phyloP scores from a whole-genome alignment of 2,113 vertebrate genomes.

The Stegastes partitus region DNA sequence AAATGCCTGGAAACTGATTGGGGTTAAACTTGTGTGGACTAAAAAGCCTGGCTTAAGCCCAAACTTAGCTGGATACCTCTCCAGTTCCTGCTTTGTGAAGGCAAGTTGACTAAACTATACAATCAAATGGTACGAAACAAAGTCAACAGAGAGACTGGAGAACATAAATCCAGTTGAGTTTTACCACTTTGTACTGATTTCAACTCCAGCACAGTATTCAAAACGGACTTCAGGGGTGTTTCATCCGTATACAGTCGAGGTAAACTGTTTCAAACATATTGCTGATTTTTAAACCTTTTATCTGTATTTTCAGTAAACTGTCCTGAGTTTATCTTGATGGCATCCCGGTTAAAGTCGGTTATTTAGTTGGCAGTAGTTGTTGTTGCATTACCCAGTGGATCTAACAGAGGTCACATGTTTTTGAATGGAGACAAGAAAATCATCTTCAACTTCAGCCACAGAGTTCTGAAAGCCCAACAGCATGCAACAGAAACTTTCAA shows the following conservation, averaged over 20 bases:
- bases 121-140: no score
- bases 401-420: neutral
- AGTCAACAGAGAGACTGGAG: no score
- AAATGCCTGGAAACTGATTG: no score
- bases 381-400: neutral
- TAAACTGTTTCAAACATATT: neutral
- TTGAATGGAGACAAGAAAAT: no score
- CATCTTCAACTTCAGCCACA: neutral
- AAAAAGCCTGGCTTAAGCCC: neutral
- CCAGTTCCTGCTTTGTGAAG: conserved; percentile 9
- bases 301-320: neutral
- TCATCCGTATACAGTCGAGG: no score
- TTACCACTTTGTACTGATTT: neutral
- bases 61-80: neutral
- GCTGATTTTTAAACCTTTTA: neutral
- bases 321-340: neutral
- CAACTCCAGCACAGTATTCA: neutral
- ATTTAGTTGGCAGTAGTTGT: neutral
- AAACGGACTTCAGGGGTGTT: no score
- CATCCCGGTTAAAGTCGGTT: neutral
- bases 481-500: neutral
- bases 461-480: neutral
- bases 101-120: neutral
- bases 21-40: neutral
- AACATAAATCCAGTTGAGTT: no score